Base-by-base conservation (phyloP, 2,888 invertebrate genomes). In the Drosophila lutescens region DNA sequence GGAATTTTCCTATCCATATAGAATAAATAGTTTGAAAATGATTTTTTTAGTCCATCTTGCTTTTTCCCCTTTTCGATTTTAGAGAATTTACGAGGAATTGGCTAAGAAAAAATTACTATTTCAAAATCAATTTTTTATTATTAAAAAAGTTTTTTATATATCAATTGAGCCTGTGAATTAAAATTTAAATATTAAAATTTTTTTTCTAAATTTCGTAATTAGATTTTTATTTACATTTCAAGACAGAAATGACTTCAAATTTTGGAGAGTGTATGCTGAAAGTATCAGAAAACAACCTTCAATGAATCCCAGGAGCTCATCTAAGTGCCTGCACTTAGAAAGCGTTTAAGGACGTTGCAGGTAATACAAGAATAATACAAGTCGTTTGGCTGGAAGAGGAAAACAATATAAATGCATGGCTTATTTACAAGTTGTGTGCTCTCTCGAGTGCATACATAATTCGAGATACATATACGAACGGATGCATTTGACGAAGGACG, bases 361-460 rank as follows among this genome's bases (percentile, higher is more conserved):
- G 41, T 47, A 72, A 51, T n/a, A 20, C 53, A 47, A 47, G 47
- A 54, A 46, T 13, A 54, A 56, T 23, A 7, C 46, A 26, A 26
- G 34, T 67, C 47, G 17, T 38, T 63, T 65, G 30, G 46, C 50
- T 47, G 47, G 55, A 34, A 26, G 47, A 17, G 51, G 71, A 44
- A 74, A 46, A 53, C 58, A 73, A 66, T 74, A 74, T 51, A 67
- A 58, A 46, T 55, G 54, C 58, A 59, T 62, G 61, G 56, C 74
- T 71, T 82, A 72, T 74, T 71, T 72, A 44, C 56, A 78, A 74
- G 77, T 59, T 75, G 78, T 78, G 57, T 72, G 57, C 69, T 74
- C 71, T 70, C 69, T 67, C 75, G 50, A 71, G 77, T 80, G 68
- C 44, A 80, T 75, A 58, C 51, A 68, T 68, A 67, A 62, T 56